Base-by-base conservation (phyloP, 2,113 vertebrate genomes). In the Poecilia latipinna region DNA sequence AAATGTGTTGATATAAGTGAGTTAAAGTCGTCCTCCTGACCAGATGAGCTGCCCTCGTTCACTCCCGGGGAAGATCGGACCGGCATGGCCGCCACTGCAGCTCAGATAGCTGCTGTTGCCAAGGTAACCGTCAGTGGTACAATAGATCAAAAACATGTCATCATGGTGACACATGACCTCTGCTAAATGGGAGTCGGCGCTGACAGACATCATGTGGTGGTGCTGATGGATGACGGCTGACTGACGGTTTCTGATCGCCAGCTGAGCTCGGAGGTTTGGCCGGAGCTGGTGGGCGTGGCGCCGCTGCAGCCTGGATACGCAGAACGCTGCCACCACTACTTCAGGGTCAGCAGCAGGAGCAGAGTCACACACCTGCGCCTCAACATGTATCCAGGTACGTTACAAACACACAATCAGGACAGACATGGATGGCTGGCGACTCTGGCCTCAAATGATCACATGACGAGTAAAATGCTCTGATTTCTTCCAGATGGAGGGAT, bases 361-460 rank as follows among this genome's bases (percentile, higher is more conserved):
- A 93, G 91, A 60, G 94, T 96, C 86, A 96, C 95, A 31, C 96
- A 97, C 63, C 48, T 97, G n/a, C 92, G 96, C 12, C 92, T 97
- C 75, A 97, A 96, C 89, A 93, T 97, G 65, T 93, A 94, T 82
- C 96, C 96, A 82, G 96, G 96, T 96, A 79, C n/a, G 35, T 61
- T 42, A 62, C 22, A 57, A 51, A 62, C 24, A 33, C 6, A 63
- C 2, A 8, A 24, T 8, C 22, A 17, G 22, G 48, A 54, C 48
- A 4, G 19, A 54, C 4, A 28, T 28, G 28, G 28, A 28, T 54
- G 17, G 6, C 8, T 33, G 33, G 33, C 8, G 8, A 42, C 39
- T 12, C 12, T 11, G 39, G 39, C 39, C 0, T 0, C 13, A 44
- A 19, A 6, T 1, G 13, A 48, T 48, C 15, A 48, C 5, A 19